Evolutionary conservation across 2,797 vertebrate genomes (phyloP), one percentile per base, ranked within the genome.

Genomic region (Masticophis lateralis): DNA sequence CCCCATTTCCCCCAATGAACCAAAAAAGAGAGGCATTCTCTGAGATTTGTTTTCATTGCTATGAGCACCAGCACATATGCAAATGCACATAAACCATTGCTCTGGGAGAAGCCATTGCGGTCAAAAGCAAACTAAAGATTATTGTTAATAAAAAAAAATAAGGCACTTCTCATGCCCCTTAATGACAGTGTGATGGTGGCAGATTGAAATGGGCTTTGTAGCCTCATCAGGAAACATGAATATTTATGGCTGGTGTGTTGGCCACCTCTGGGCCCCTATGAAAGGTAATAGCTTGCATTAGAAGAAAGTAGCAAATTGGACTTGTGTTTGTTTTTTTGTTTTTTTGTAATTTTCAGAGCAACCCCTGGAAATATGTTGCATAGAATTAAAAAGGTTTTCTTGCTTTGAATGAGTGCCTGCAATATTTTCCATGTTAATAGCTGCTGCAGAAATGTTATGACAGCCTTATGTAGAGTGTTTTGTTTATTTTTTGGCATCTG

Each of bases 201-300:
- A 87, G 88, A 93, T 95, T 94, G 91, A 28, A 96, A 59, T 95
- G 90, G 86, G 93, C 88, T 91, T 95, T 96, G 93, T 94, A 96
- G 60, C 90, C 94, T 92, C 32, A 14, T 91, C 83, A 12, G 92
- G 94, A 89, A 86, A 92, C 95, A 93, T 95, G 95, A 94, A 89
- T 96, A 97, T 93, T 95, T 95, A 96, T 97, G 93, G 94, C 59
- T 89, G 88, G 88, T 61, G 0, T 89, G 87, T 91, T 95, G 92
- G 89, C 95, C 94, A 90, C 95, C 94, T 59, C 95, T 94, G 94
- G 95, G 94, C 91, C 95, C 93, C 94, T 92, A 94, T 95, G 95
- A 95, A 97, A 96, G 90, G 95, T 96, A 96, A 96, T 94, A 92
- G 95, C 88, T 97, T 96, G 61, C 47, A 4, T 96, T 91, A 92